These are phyloP conservation scores for Drosophila subobscura DNA, from an alignment of 1,140 invertebrate species.

Conservation along the genomic window DNA sequence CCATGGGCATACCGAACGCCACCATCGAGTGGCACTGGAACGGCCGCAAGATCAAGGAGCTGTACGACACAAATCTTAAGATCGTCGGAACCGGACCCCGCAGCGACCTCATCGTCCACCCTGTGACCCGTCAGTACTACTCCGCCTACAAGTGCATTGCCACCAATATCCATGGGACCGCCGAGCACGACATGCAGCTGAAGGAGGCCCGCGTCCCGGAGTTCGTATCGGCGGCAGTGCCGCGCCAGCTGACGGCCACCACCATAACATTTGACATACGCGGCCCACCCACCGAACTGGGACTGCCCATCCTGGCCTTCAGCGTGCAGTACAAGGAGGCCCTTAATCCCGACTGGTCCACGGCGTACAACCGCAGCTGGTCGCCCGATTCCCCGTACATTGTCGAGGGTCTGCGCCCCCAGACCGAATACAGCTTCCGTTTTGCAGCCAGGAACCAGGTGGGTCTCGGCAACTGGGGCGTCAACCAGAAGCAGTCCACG, in stretches of 20 bases:
- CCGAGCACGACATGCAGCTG: constrained; percentile 88
- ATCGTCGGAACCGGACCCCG: constrained; percentile 88
- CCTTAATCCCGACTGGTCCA: constrained; percentile 87
- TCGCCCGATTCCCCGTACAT: constrained; percentile 89
- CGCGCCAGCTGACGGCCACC: constrained; percentile 90
- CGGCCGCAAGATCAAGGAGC: constrained; percentile 84
- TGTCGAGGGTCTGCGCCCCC: constrained; percentile 91
- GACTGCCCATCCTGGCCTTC: constrained; percentile 89
- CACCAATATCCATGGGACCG: constrained; percentile 89
- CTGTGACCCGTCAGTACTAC: constrained; percentile 87
- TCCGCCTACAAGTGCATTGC: constrained; percentile 93
- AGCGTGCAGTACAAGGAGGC: constrained; percentile 90
- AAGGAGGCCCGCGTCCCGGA: constrained; percentile 88
- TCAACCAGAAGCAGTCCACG: constrained; percentile 85
- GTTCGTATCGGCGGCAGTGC: constrained; percentile 84
- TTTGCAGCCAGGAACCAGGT: constrained; percentile 94
- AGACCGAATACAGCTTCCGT: constrained; percentile 92
- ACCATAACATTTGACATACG: constrained; percentile 91
- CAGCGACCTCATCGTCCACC: constrained; percentile 88
- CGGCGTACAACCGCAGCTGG: constrained; percentile 90
- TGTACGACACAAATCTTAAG: constrained; percentile 85
- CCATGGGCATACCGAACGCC: constrained; percentile 91
- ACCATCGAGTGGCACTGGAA: constrained; percentile 92
- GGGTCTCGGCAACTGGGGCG: constrained; percentile 90
- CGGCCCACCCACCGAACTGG: constrained; percentile 88